A percentile compares a stretch with the other conserved stretches of the same genome.
Conservation (phyloP, 2,888 invertebrate genomes). For the Diplazon laetatorius region DNA sequence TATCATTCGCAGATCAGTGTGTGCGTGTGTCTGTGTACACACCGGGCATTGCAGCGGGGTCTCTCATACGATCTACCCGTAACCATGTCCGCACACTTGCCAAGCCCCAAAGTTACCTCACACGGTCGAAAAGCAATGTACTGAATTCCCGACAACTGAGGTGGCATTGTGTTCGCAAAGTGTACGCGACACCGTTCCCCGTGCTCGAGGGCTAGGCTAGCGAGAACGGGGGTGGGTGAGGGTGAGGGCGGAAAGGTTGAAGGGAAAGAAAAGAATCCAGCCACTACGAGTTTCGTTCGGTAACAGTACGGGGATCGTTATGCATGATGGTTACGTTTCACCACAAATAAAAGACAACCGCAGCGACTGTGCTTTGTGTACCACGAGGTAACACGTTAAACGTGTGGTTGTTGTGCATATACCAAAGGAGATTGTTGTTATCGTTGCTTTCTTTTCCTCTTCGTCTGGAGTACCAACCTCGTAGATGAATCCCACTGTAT, state of each 20-base stretch:
- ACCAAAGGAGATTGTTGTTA: no score
- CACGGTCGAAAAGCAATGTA: constrained; percentile 17
- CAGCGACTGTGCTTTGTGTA: constrained; percentile 35
- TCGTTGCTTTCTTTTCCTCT: no score
- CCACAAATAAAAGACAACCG: constrained; percentile 47
- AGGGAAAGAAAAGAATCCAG: constrained; percentile 11
- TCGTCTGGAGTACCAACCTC: constrained; percentile 41
- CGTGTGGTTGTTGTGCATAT: constrained; percentile 24
- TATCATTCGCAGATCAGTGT: constrained; percentile 34
- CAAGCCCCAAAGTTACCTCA: constrained; percentile 9
- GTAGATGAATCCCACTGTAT: constrained; percentile 56
- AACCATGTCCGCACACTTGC: constrained; percentile 46
- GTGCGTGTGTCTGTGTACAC: no score
- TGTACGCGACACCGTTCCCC: constrained; percentile 19
- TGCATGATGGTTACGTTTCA: constrained; percentile 44
- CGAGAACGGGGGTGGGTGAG: no score
- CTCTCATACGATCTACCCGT: constrained; percentile 66
- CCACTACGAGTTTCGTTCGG: constrained; percentile 31
- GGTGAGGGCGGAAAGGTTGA: no score
- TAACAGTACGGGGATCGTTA: not conserved
- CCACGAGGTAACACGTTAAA: constrained; percentile 14
- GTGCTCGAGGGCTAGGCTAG: no score
- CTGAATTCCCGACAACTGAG: constrained; percentile 10
- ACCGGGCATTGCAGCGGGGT: constrained; percentile 45
- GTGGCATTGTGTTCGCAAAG: constrained; percentile 28